Evolutionary conservation across 2,888 invertebrate species (phyloP).

Genomic region (Hyposoter didymator): DNA sequence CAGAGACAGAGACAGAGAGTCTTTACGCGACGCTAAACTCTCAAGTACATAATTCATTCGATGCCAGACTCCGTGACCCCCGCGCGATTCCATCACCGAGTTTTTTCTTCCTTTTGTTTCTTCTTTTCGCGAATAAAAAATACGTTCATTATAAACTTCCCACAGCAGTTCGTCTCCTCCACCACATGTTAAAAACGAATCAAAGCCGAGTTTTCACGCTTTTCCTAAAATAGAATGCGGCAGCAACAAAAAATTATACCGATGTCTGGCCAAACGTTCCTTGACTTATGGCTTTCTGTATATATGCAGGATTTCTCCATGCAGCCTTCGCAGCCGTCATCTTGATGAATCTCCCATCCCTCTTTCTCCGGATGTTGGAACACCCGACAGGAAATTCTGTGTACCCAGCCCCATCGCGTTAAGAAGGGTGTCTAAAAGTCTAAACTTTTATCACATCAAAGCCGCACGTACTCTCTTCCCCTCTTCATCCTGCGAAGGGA

Average conservation of each 20-base stretch:
- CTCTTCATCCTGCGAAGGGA: background rate
- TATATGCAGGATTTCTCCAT: constrained; percentile 36
- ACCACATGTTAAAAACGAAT: background rate
- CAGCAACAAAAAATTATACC: background rate
- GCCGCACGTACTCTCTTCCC: background rate
- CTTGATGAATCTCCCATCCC: constrained; percentile 30
- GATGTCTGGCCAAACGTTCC: constrained; percentile 16
- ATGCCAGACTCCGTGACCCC: constrained; percentile 60
- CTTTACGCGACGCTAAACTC: constrained; percentile 57
- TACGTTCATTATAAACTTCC: background rate
- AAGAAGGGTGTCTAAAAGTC: constrained; percentile 29
- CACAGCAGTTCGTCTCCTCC: background rate
- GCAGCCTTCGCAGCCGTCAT: constrained; percentile 34
- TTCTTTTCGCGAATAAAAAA: constrained; percentile 38
- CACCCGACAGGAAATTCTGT: constrained; percentile 39
- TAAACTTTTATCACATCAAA: background rate
- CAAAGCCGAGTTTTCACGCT: background rate
- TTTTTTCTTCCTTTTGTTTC: constrained; percentile 30
- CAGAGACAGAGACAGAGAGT: constrained; percentile 40
- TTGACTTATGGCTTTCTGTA: constrained; percentile 23
- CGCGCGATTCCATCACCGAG: constrained; percentile 51
- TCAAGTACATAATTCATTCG: constrained; percentile 62
- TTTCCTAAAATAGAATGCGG: constrained; percentile 41
- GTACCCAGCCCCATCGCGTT: background rate
- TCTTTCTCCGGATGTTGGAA: constrained; percentile 36